Evolutionary conservation across 1,140 invertebrate genomes (phyloP), one percentile per base, ranked within the genome.

Genomic region (Sinonovacula constricta): DNA sequence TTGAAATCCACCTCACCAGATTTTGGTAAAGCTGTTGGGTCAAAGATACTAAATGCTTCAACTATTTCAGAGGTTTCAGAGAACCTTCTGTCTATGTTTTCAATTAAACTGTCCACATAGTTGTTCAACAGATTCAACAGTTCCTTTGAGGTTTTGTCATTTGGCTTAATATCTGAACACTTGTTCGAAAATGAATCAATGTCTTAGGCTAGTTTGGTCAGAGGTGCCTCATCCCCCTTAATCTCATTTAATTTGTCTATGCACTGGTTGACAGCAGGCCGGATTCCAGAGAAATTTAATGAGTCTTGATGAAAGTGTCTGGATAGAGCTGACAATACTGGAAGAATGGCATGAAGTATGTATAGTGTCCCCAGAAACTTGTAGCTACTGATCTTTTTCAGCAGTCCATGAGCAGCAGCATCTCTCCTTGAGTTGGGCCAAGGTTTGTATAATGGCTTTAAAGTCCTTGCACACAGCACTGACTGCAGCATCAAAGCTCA

Each of bases 401-500:
- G 39, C 39, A 45, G 39, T 45, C 39, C 39, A 45, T 10, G 39
- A 18, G 39, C 39, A 10, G 39, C 18, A 18, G 39, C 39, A 45
- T 45, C 39, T 45, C 34, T 63, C 39, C 3, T 78, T 39, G 3
- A 75, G 7, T 12, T 26, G 18, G n/a, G 18, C 15, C 2, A 71
- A 56, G 1, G 33, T 69, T 15, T 71, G 67, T 3, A 72, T n/a
- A 30, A 76, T 45, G 28, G 49, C 28, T 30, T 75, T 39, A 72
- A 34, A 74, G 31, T 80, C 63, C 3, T 66, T 12, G 7, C 18
- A n/a, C 1, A 79, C 57, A 34, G 63, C 69, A 26, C 39, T 56
- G 0, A 79, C 76, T 14, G 80, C 30, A 14, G 56, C 31, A 34
- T 82, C 68, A 54, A 82, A 57, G 24, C 54, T 57, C 10, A 82